Base-by-base conservation (phyloP, 2,888 invertebrate species). In the Drosophila cognata region DNA sequence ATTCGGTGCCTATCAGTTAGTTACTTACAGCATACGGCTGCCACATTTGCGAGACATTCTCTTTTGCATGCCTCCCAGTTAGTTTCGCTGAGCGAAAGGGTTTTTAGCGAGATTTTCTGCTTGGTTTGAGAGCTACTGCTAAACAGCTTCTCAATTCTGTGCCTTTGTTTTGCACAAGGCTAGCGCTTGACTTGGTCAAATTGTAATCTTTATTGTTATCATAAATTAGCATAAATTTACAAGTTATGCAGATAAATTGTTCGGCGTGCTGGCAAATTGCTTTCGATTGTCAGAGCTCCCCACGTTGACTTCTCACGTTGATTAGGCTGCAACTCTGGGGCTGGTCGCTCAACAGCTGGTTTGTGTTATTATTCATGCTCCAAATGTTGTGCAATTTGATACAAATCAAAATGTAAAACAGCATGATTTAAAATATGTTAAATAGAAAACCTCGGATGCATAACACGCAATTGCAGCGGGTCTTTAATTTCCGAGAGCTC, bases 321-420 rank as follows among this genome's bases (percentile, higher is more conserved):
- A 88, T 84, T 83, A 71, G 57, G 38, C 29, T 29, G 31, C n/a
- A 48, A 46, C 48, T 13, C 18, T 46, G 11, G 25, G 50, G n/a
- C 59, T 50, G 35, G 50, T 16, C 48, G 36, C n/a, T 36, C 29
- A 35, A 35, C 36, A 62, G 57, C 31, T 43, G 41, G 52, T 16
- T 62, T 71, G 53, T 38, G 55, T 38, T 65, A 55, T 79, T 87
- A 67, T 81, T 89, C 74, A 89, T 84, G 89, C 84, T 89, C 82
- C 71, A 84, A 62, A 84, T 88, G 71, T 85, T 84, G 71, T 74
- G 86, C 78, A 84, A 84, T 69, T 57, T 58, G 69, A 76, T 75
- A 73, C 60, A 53, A 71, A 73, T 74, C 69, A 13, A 70, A 62
- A 67, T 66, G 65, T 28, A 43, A 59, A 31, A 21, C 29, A 21